A percentile compares a stretch with the other conserved stretches of the same genome.
Conservation (phyloP, 2,888 invertebrate species). For the Drosophila ustulata region DNA sequence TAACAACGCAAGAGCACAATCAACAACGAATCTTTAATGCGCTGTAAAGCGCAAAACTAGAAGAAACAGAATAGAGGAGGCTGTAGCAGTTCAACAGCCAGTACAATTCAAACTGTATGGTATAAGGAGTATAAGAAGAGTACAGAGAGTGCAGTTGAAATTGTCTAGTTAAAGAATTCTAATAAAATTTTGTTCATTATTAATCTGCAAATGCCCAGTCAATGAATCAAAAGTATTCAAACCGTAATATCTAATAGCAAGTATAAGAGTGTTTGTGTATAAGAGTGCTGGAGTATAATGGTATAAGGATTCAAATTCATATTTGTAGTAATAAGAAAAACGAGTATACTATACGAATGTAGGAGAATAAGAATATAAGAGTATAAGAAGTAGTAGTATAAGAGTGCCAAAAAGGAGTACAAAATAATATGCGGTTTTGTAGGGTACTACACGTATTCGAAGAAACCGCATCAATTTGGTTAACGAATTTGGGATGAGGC, state of each 20-base stretch:
- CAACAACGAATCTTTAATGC: slow-evolving; percentile 30
- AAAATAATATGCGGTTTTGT: background rate
- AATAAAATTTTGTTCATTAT: too few species aligned
- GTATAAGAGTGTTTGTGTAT: background rate
- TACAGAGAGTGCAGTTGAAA: background rate
- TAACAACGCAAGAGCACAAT: slow-evolving; percentile 39
- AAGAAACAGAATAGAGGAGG: background rate
- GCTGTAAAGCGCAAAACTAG: slow-evolving; percentile 5
- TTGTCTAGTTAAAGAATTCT: background rate
- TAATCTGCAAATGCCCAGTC: too few species aligned
- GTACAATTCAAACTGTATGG: background rate
- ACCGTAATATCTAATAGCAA: background rate
- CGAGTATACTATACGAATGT: too few species aligned
- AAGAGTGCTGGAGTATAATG: background rate
- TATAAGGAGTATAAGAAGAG: background rate
- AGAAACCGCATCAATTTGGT: slow-evolving; percentile 2
- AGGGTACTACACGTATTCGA: slow-evolving; percentile 10
- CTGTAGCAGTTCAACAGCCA: background rate
- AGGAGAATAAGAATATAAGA: too few species aligned
- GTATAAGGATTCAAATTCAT: too few species aligned
- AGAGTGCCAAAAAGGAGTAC: too few species aligned
- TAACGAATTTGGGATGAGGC: slow-evolving; percentile 40
- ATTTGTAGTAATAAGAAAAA: too few species aligned
- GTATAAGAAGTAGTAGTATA: too few species aligned
- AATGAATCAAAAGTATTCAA: too few species aligned